Evolutionary conservation across 2,797 vertebrate species (phyloP).

Genomic region (Enteromius viviparus): DNA sequence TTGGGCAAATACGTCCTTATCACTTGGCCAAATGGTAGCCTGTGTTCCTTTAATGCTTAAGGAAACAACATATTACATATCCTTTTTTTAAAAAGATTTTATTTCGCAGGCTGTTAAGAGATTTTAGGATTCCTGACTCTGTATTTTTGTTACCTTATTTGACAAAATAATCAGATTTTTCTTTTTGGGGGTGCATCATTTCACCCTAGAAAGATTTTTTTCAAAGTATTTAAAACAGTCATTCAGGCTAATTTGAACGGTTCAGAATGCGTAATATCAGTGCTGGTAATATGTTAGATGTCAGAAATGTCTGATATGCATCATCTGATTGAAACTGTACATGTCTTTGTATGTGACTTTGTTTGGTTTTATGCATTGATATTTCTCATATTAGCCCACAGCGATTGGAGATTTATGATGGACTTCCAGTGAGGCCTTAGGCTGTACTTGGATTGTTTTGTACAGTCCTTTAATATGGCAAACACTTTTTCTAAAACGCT

Average conservation of each 20-base stretch:
- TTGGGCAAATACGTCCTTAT: constrained; percentile 4
- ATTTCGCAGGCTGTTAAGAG: neutral
- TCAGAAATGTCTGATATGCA: constrained; percentile 3
- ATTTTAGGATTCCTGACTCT: constrained; percentile 10
- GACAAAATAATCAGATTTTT: neutral
- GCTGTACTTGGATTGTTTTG: constrained; percentile 45
- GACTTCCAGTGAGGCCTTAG: constrained; percentile 60
- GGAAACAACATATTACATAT: constrained; percentile 15
- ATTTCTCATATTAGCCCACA: constrained; percentile 28
- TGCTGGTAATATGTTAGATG: constrained; percentile 22
- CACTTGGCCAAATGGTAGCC: constrained; percentile 1
- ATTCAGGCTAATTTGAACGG: neutral
- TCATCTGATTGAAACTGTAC: constrained; percentile 28
- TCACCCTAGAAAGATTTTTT: neutral
- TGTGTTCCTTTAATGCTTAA: constrained; percentile 3
- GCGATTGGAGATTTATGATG: constrained; percentile 42
- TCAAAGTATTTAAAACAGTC: neutral
- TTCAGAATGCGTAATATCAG: neutral
- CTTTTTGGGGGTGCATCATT: neutral
- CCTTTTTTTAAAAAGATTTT: neutral
- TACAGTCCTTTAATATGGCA: constrained; percentile 35
- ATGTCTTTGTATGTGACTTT: constrained; percentile 30
- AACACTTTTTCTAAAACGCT: constrained; percentile 10
- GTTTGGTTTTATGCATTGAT: constrained; percentile 25
- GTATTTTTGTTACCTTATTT: constrained; percentile 11